Base-by-base conservation (phyloP, 2,888 invertebrate species). In the Latrodectus elegans region DNA sequence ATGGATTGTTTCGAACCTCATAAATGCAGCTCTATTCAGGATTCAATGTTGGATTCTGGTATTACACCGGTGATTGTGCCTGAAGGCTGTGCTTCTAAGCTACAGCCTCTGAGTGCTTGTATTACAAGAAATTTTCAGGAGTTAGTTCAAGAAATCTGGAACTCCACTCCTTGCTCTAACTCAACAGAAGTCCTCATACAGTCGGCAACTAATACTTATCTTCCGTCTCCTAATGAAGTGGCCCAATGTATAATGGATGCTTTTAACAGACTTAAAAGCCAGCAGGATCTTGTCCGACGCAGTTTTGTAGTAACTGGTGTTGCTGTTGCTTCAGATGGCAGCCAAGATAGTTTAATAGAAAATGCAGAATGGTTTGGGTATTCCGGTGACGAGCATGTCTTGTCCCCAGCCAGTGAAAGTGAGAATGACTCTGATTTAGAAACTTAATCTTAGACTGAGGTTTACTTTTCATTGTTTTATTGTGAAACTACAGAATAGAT, bases 291-390 rank as follows among this genome's bases (percentile, higher is more conserved):
- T n/a, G 80, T 88, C 0, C 79, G 88, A 12, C 84, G 88, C n/a
- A 88, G 88, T 72, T 88, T 88, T 71, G 80, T 88, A 10, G 84
- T 88, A 26, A 88, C 88, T 10, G 88, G 88, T 12, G 68, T 88
- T 10, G 83, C 88, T 12, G 79, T 88, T 9, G 88, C 88, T 2
- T 52, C 84, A 0, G 88, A 88, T 51, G 84, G 84, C 12, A 88
- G 88, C 17, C 84, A 88, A 65, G 79, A 84, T 55, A 75, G 77
- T 12, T 38, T 88, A 4, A 65, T 88, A 4, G 88, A 88, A 52
- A 88, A 88, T 67, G 71, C 80, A 6, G 88, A 88, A 15, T 88
- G 88, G 88, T 88, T 88, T 65, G 88, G 88, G 51, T 71, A 75
- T 10, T 82, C 88, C 8, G 71, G 76, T 26, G 84, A 84, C 55